phyloP scores from a whole-genome alignment of 2,113 vertebrate species.

The Phoenicopterus ruber region DNA sequence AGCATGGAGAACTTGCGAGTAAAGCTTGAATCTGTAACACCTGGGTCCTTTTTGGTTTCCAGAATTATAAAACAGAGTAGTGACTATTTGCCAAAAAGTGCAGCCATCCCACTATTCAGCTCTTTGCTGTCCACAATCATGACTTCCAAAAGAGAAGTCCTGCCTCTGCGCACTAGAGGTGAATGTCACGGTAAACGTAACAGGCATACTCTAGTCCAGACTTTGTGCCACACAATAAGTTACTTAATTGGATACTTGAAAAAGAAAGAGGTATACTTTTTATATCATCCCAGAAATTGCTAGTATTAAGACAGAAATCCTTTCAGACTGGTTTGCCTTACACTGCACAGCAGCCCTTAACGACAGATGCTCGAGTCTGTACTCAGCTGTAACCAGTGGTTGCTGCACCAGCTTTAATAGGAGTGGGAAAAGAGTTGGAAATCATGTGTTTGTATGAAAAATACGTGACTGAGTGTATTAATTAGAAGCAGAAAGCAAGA shows the following conservation, averaged over 20 bases:
- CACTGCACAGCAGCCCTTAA: background rate
- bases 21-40: background rate
- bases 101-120: background rate
- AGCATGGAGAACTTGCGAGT: background rate
- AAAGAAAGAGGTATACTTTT: background rate
- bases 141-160: background rate
- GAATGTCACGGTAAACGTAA: background rate
- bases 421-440: background rate
- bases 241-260: background rate
- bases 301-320: background rate
- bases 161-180: background rate
- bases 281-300: background rate
- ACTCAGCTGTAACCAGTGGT: background rate
- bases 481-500: background rate
- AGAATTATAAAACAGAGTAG: background rate
- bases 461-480: background rate
- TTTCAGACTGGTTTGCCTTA: background rate
- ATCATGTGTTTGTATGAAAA: background rate
- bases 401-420: background rate
- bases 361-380: rapidly evolving
- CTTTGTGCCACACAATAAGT: background rate
- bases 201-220: background rate
- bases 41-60: background rate
- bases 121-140: background rate
- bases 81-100: background rate